These are phyloP conservation scores for Diachrysia chrysitis DNA, from an alignment of 2,888 invertebrate genomes.

Conservation along the genomic window DNA sequence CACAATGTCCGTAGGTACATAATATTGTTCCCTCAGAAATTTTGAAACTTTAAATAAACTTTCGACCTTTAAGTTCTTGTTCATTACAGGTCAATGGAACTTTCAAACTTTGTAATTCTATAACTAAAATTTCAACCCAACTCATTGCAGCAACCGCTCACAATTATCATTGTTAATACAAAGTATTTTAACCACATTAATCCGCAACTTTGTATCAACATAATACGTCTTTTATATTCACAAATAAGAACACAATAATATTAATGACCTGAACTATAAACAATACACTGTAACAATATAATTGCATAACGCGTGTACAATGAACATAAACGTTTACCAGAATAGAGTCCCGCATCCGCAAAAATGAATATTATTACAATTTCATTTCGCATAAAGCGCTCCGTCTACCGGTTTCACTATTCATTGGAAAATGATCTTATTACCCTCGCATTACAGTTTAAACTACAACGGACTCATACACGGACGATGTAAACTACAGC, in stretches of 20 bases:
- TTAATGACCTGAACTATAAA: constrained; percentile 39
- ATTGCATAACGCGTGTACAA: constrained; percentile 38
- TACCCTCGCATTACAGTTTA: constrained; percentile 42
- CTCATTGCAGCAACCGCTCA: background rate
- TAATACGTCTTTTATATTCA: background rate
- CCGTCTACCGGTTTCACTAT: constrained; percentile 24
- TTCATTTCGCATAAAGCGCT: constrained; percentile 48
- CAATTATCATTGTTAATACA: background rate
- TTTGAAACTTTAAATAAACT: background rate
- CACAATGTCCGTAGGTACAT: background rate
- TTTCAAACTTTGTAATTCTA: background rate
- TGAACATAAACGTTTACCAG: constrained; percentile 39
- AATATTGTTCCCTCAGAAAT: background rate
- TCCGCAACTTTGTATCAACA: constrained; percentile 11
- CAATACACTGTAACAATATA: constrained; percentile 47
- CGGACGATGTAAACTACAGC: constrained; percentile 51
- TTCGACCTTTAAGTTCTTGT: constrained; percentile 2
- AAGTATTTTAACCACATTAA: too few relatives aligned
- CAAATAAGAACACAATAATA: constrained; percentile 6
- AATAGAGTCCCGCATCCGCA: constrained; percentile 51
- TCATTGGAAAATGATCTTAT: constrained; percentile 44
- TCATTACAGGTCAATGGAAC: background rate
- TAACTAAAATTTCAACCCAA: background rate
- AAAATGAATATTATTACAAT: constrained; percentile 62
- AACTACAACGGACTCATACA: constrained; percentile 25